Evolutionary conservation across 1,140 invertebrate species (phyloP), one percentile per base, ranked within the genome.

Genomic region (Caerostris darwini): DNA sequence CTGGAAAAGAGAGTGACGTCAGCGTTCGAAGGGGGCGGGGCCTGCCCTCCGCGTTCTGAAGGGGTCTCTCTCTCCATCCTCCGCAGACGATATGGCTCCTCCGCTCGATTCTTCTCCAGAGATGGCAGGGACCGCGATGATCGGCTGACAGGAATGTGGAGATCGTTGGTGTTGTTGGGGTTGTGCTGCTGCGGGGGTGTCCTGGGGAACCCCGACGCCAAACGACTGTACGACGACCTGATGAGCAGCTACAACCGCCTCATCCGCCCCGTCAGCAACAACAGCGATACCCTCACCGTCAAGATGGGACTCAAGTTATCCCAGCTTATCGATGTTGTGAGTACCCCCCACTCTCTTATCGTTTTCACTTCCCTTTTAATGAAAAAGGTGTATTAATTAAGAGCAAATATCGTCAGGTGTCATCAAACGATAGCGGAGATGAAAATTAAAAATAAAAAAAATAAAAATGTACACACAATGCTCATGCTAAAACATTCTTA

Each of bases 321-420:
- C 10, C 96, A 97, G 94, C 97, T 99, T 95, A 99, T 99, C 96
- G 99, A 99, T 96, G 98, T 99, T 96, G 99, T 99, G 97, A 99
- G 98, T 96, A 50, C 5, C 56, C 10, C 10, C 19, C 7, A 5
- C 82, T 57, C 7, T 8, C 50, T 86, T 17, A 7, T 64, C 5
- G 8, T 67, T 89, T 57, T 71, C 19, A 34, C 12, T 19, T 71
- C 34, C 34, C 34, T 34, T 34, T 1, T 34, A 1, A 34, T 34
- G n/a, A 34, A 34, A 34, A 0, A 34, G 34, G 34, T 34, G 34
- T 34, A 34, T 1, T 34, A 2, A 34, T 34, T 34, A 34, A 34
- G 34, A 34, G 2, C 34, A 34, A 34, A 1, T 34, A 34, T 34
- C 34, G 34, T 34, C 34, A 1, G 34, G 34, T 34, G 34, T 34